Evolutionary conservation across 2,888 invertebrate species (phyloP), one percentile per base, ranked within the genome.

Genomic region (Melanostoma mellinum): DNA sequence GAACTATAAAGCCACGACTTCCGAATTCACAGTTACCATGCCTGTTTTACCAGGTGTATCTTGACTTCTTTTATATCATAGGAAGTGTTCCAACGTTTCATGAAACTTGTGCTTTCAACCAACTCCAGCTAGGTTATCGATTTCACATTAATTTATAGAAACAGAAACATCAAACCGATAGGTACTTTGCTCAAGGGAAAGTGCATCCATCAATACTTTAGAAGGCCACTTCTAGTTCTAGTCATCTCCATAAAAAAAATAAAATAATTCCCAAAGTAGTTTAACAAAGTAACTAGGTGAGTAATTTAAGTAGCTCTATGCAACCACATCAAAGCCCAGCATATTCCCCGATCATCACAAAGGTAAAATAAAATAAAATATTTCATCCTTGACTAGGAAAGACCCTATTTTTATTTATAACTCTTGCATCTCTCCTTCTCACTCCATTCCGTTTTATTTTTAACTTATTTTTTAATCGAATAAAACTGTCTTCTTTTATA

Each of bases 401-500:
- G 4, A 44, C 3, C 1, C 10, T n/a, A 6, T 30, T 10, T 52
- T 50, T 9, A 8, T 33, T 52, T 3, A 52, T 33, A 8, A 6
- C 35, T 52, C 52, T 46, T 35, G 6, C 44, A 61, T 50, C 56
- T 38, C 6, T 3, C 8, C 1, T 9, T 30, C 52, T 60, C 38
- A 35, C 32, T 3, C 9, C 35, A 44, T 42, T 50, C 42, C 42
- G 1, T 50, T 50, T 36, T 42, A 8, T 32, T 53, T 46, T 32
- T 42, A 32, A 53, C 3, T 20, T 35, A 53, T 48, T 55, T 74
- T 63, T 75, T 79, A 75, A 84, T 79, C 69, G 74, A 79, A 84
- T 84, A 55, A 84, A 74, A 84, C 75, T 84, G 53, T 79, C 69
- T 74, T 46, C 63, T 74, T 50, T 76, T 38, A 6, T 65, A 74